Evolutionary conservation across 2,888 invertebrate species (phyloP).

Genomic region (Gymnoscelis rufifasciata): DNA sequence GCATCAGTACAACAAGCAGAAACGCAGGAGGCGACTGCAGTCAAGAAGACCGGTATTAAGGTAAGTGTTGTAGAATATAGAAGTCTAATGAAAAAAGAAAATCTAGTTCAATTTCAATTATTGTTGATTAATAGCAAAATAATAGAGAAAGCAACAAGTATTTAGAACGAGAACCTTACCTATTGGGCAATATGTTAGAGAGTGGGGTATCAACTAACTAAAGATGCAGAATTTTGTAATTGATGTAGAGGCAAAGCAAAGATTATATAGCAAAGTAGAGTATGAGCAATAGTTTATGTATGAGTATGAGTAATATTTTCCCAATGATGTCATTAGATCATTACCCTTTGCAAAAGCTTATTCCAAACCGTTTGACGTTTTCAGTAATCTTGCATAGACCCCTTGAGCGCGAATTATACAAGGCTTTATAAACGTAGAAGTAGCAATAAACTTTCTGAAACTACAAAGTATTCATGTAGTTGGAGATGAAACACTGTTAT

Average conservation of each 20-base stretch:
- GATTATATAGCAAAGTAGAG: too few relatives aligned
- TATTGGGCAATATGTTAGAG: too few relatives aligned
- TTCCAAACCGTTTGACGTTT: slow-evolving; percentile 4
- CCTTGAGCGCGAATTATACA: slow-evolving; percentile 12
- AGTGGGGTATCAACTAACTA: too few relatives aligned
- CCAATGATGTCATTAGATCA: background rate
- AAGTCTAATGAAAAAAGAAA: too few relatives aligned
- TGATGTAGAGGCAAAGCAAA: too few relatives aligned
- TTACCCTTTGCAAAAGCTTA: slow-evolving; percentile 14
- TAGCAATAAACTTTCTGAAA: slow-evolving; percentile 15
- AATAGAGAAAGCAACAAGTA: too few relatives aligned
- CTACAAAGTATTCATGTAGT: slow-evolving; percentile 26
- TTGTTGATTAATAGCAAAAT: too few relatives aligned
- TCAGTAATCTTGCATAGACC: slow-evolving; percentile 3
- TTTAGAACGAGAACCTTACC: too few relatives aligned
- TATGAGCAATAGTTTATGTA: too few relatives aligned
- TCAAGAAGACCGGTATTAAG: slow-evolving; percentile 64
- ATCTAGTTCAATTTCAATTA: too few relatives aligned
- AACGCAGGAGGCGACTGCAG: slow-evolving; percentile 55
- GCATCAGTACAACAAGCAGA: slow-evolving; percentile 52
- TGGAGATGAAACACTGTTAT: background rate
- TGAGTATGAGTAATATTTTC: too few relatives aligned
- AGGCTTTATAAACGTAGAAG: slow-evolving; percentile 11
- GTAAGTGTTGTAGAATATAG: slow-evolving; percentile 39
- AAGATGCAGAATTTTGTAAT: too few relatives aligned